phyloP scores from a whole-genome alignment of 2,797 vertebrate species.

The Sylvia borin region DNA sequence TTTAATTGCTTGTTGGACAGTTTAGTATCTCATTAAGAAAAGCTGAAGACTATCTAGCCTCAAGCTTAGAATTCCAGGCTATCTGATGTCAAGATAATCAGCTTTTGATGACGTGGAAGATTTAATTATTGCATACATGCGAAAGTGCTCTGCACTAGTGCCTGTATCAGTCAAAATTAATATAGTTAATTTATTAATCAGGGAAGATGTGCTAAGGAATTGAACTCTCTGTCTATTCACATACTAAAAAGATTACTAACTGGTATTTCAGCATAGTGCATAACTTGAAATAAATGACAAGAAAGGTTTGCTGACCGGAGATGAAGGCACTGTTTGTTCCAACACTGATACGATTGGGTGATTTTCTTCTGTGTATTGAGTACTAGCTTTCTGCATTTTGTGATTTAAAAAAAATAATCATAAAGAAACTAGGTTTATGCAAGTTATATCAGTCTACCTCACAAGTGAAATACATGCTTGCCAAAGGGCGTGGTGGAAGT shows the following conservation, averaged over 20 bases:
- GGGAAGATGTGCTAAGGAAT: neutral
- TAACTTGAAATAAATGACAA: neutral
- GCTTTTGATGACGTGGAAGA: neutral
- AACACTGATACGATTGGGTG: neutral
- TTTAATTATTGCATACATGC: neutral
- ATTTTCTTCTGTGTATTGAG: neutral
- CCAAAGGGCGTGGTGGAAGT: neutral
- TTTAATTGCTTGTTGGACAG: neutral
- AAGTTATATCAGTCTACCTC: neutral
- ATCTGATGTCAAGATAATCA: neutral
- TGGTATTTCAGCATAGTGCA: rapidly evolving
- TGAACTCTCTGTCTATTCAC: neutral
- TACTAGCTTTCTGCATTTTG: neutral
- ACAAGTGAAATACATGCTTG: neutral
- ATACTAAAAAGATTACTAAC: neutral
- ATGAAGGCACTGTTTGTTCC: neutral
- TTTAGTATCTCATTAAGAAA: neutral
- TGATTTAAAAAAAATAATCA: neutral
- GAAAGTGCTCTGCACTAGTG: neutral
- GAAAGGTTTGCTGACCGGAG: neutral
- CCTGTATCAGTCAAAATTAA: neutral
- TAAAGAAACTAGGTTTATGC: neutral
- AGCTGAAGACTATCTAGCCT: neutral
- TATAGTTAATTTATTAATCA: neutral
- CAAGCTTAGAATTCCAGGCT: neutral